Base-by-base conservation (phyloP, 1,140 invertebrate genomes). In the Colletes latitarsis region DNA sequence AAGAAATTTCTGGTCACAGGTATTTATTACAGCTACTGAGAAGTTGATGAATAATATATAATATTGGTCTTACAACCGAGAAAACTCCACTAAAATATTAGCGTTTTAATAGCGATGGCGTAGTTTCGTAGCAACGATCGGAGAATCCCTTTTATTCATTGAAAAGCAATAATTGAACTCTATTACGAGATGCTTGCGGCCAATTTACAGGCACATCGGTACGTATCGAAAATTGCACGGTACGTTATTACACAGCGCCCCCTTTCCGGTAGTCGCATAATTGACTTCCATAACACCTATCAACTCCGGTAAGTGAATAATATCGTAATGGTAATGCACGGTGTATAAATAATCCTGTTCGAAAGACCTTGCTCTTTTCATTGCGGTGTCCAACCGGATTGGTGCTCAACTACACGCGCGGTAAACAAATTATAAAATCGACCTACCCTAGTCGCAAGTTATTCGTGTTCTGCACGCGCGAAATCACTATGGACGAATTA, bases 191-290 rank as follows among this genome's bases (percentile, higher is more conserved):
- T 14, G 46, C 43, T 46, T 17, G 43, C 19, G 43, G 64, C 64
- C 64, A 67, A 21, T 67, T 67, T 67, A 9, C 21, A 10, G 64
- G 64, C 64, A 43, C 64, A 43, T 67, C 64, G 19, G 46, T 67
- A 43, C 41, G 41, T 43, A 19, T 67, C 69, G 39, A 41, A 30
- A 58, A 41, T 70, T 70, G 62, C 3, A 43, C 39, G 49, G 68
- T 70, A 19, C 52, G 17, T 66, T 55, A 43, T 43, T 75, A 55
- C 60, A 15, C 73, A 39, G 49, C 14, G 63, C 62, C 53, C 64
- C 43, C 39, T 46, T 75, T 75, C 73, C 73, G 62, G 73, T 49
- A 41, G 39, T 15, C 58, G 49, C 43, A 43, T 75, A 75, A 75
- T 75, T 75, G 73, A 21, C 49, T n/a, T 10, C 39, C 8, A 21